Evolutionary conservation across 2,888 invertebrate genomes (phyloP).

Genomic region (Meiosimyza decipiens): DNA sequence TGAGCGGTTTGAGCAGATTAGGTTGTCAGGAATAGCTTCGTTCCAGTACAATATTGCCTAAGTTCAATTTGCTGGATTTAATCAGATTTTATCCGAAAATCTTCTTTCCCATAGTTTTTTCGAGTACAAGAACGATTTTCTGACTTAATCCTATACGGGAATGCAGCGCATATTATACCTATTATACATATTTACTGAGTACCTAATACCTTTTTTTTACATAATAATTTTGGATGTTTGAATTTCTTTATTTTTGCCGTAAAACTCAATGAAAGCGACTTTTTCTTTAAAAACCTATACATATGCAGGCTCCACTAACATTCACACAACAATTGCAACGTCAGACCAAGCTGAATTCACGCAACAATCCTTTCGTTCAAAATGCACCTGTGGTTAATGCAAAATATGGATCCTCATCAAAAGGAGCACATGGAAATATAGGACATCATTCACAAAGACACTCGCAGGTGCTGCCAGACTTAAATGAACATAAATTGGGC

Average conservation of each 20-base stretch:
- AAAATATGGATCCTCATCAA: conserved; percentile 57
- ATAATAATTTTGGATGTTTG: no score
- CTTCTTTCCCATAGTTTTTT: no score
- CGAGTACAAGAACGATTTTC: no score
- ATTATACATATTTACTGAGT: no score
- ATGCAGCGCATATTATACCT: no score
- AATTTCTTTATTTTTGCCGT: background rate
- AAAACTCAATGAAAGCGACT: background rate
- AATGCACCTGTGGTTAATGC: conserved; percentile 59
- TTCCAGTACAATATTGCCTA: no score
- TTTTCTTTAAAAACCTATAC: background rate
- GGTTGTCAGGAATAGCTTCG: no score
- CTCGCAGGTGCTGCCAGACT: conserved; percentile 66
- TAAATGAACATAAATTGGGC: conserved; percentile 66
- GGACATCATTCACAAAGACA: conserved; percentile 60
- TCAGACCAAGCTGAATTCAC: conserved; percentile 64
- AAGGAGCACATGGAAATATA: conserved; percentile 44
- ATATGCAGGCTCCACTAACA: conserved; percentile 75
- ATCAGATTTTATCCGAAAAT: no score
- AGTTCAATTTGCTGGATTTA: no score
- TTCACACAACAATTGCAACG: conserved; percentile 91
- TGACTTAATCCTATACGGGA: no score
- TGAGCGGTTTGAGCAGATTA: no score
- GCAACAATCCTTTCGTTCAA: conserved; percentile 64
- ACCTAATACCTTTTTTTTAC: no score